Percentiles rank a stretch among this genome's conserved stretches.
Conservation (phyloP, 1,140 invertebrate genomes). For the Apis laboriosa region DNA sequence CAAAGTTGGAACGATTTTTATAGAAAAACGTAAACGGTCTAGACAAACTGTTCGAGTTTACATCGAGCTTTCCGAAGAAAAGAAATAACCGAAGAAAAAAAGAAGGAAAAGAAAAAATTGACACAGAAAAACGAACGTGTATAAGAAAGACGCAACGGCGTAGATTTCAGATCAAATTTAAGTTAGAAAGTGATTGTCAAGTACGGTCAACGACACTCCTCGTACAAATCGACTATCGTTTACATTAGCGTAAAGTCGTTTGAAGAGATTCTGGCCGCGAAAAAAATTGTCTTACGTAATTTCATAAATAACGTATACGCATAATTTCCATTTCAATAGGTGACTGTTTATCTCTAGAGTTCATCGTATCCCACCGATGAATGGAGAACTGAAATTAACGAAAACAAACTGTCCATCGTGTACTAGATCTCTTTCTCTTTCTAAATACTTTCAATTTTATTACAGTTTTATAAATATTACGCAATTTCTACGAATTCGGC, state of each 20-base stretch:
- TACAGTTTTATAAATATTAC: background rate
- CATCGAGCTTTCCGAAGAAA: background rate
- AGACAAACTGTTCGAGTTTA: background rate
- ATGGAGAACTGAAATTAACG: slow-evolving; percentile 44
- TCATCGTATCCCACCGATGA: slow-evolving; percentile 49
- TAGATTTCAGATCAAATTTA: background rate
- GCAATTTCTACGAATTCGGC: background rate
- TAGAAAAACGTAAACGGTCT: background rate
- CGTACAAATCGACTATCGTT: background rate
- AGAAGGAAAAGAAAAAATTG: background rate
- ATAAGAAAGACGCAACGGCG: background rate
- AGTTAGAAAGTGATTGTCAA: background rate
- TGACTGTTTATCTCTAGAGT: slow-evolving; percentile 42
- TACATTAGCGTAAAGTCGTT: background rate
- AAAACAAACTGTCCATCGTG: slow-evolving; percentile 14
- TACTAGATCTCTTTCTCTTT: background rate
- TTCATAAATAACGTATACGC: slow-evolving; percentile 60
- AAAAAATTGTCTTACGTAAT: slow-evolving; percentile 51
- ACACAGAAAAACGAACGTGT: background rate
- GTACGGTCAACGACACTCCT: slow-evolving; percentile 25
- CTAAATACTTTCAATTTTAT: background rate
- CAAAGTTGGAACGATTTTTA: background rate
- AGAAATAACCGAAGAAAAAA: background rate
- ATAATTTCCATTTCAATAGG: slow-evolving; percentile 56
- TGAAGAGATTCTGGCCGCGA: background rate